Evolutionary conservation across 2,888 invertebrate species (phyloP), one percentile per base, ranked within the genome.

Genomic region (Stegana nigrithorax): DNA sequence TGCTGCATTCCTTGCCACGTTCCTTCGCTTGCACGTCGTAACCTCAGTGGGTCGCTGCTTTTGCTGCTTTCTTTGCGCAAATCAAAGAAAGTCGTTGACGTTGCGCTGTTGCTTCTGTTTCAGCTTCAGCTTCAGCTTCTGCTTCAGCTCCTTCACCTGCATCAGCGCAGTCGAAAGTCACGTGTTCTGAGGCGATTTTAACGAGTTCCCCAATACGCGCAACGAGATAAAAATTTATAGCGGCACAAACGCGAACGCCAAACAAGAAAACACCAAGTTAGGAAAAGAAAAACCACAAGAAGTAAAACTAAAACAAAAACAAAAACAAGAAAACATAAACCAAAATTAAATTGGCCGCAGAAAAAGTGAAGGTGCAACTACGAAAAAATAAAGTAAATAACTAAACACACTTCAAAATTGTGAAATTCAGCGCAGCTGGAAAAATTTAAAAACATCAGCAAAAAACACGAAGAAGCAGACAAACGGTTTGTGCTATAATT

Each of bases 161-260:
- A 39, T 62, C 8, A n/a, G n/a, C 10, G 45, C 7, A 21, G 4
- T n/a, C n/a, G n/a, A 23, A 73, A 77, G 73, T 79, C 80, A 75
- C 75, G 80, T 75, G 80, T 75, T 69, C 67, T 69, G 70, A 78
- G 78, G 73, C 77, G 79, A 77, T 76, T 77, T 76, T 79, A 79
- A 77, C 75, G 78, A 78, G 80, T 73, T 76, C 73, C 80, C 70
- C 70, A 73, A 78, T 79, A 77, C 75, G 73, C 75, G 72, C 73
- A 71, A 69, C 67, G 59, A 75, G 78, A 75, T 79, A 75, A 75
- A 36, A 51, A 23, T 29, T 32, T 53, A 32, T 53, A 12, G 73
- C 67, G 75, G 55, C 26, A n/a, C n/a, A n/a, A n/a, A n/a, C n/a
- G n/a, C n/a, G n/a, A n/a, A n/a, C n/a, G n/a, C n/a, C n/a, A n/a